These are phyloP conservation scores for Margarornis squamiger DNA, from an alignment of 2,797 vertebrate genomes.

Conservation along the genomic window DNA sequence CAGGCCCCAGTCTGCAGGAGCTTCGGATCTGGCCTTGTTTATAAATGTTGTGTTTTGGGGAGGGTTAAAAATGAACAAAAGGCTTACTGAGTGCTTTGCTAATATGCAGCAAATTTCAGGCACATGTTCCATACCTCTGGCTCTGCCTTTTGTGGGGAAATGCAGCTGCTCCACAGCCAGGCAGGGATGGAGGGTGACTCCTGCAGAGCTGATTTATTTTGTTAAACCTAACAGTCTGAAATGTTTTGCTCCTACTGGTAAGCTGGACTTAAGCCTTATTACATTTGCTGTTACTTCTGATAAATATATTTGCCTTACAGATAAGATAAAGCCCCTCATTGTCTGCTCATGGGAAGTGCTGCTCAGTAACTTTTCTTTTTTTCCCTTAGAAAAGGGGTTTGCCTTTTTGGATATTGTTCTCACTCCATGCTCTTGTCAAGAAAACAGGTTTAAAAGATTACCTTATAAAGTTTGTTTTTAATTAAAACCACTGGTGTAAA, in stretches of 20 bases:
- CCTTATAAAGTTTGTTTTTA: slow-evolving; percentile 9
- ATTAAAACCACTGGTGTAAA: slow-evolving; percentile 43
- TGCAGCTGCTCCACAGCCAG: neutral
- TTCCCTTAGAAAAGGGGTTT: neutral
- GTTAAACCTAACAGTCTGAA: neutral
- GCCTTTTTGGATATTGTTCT: neutral
- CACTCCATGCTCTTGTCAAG: neutral
- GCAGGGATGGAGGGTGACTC: neutral
- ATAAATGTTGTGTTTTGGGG: neutral
- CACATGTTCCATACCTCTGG: accelerated
- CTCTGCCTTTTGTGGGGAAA: neutral
- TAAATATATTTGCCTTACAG: slow-evolving; percentile 4
- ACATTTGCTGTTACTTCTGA: neutral
- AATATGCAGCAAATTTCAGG: accelerated
- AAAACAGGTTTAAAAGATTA: slow-evolving; percentile 41
- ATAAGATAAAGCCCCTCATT: neutral
- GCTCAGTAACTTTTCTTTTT: neutral
- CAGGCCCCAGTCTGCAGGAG: neutral
- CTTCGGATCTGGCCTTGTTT: neutral
- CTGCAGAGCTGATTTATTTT: neutral
- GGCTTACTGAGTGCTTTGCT: neutral
- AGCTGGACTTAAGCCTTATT: neutral
- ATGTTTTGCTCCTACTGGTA: neutral
- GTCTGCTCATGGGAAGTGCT: neutral
- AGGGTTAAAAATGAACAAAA: neutral